These are phyloP conservation scores for Pantala flavescens DNA, from an alignment of 1,140 invertebrate species.

Conservation along the genomic window DNA sequence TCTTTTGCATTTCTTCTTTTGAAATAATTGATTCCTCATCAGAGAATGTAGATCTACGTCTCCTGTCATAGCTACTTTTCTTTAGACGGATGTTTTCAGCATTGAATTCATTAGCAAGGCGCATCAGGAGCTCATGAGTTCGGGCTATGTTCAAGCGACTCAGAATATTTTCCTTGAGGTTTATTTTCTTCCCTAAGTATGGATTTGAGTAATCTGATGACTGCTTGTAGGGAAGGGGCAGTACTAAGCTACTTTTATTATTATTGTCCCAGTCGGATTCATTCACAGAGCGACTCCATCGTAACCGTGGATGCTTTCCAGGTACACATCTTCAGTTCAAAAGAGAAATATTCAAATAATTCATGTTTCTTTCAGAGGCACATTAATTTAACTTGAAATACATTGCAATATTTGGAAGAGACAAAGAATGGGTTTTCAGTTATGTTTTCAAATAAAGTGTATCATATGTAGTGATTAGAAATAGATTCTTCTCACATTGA, in stretches of 20 bases:
- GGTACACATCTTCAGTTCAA: slow-evolving; percentile 48
- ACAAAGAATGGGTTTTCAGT: too few species aligned
- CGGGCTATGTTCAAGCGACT: neutral
- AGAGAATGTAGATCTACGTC: neutral
- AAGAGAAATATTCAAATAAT: too few species aligned
- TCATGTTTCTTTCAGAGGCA: too few species aligned
- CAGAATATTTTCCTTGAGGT: neutral
- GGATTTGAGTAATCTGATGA: neutral
- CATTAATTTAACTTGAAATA: too few species aligned
- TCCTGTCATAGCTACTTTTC: neutral
- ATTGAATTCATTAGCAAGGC: neutral
- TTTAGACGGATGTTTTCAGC: neutral
- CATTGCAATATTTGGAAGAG: too few species aligned
- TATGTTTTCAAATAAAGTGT: too few species aligned
- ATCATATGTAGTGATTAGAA: too few species aligned
- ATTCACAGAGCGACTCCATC: slow-evolving; percentile 52
- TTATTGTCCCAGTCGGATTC: neutral
- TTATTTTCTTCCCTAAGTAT: neutral
- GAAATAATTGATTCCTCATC: neutral
- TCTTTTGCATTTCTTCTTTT: neutral
- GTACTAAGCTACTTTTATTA: neutral
- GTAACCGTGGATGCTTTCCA: slow-evolving; percentile 69
- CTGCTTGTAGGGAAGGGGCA: neutral
- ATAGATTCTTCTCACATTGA: too few species aligned
- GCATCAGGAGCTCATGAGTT: neutral